These are phyloP conservation scores for Centropus bengalensis DNA, from an alignment of 2,113 vertebrate genomes.

Conservation along the genomic window DNA sequence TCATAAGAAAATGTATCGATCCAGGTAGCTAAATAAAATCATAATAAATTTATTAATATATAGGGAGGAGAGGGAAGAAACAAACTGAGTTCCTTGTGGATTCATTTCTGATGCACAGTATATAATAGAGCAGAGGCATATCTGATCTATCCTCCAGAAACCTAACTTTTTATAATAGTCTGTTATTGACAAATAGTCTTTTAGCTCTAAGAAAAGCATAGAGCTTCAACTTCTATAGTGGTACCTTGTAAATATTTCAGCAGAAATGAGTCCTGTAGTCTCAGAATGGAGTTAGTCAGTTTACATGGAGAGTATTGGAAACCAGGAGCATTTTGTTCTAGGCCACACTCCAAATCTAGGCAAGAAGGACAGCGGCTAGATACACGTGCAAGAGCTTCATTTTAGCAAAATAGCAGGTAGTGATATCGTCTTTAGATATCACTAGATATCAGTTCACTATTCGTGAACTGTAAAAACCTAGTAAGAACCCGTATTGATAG, in stretches of 20 bases:
- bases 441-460: not conserved
- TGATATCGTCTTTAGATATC: not conserved
- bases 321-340: not conserved
- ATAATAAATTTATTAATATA: not conserved
- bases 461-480: not conserved
- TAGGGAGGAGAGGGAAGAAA: too few relatives aligned
- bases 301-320: not conserved
- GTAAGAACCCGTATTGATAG: not conserved
- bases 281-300: not conserved
- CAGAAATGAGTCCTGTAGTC: not conserved
- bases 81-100: not conserved
- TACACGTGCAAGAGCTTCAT: not conserved
- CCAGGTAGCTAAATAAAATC: not conserved
- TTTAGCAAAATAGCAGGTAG: not conserved
- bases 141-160: not conserved
- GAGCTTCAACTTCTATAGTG: not conserved
- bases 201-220: not conserved
- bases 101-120: not conserved
- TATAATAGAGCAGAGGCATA: not conserved
- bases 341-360: not conserved
- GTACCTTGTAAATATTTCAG: not conserved
- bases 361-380: not conserved
- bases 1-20: not conserved
- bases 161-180: not conserved
- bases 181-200: not conserved